These are phyloP conservation scores for Rhegmatorhina hoffmannsi DNA, from an alignment of 2,113 vertebrate genomes.

Conservation along the genomic window DNA sequence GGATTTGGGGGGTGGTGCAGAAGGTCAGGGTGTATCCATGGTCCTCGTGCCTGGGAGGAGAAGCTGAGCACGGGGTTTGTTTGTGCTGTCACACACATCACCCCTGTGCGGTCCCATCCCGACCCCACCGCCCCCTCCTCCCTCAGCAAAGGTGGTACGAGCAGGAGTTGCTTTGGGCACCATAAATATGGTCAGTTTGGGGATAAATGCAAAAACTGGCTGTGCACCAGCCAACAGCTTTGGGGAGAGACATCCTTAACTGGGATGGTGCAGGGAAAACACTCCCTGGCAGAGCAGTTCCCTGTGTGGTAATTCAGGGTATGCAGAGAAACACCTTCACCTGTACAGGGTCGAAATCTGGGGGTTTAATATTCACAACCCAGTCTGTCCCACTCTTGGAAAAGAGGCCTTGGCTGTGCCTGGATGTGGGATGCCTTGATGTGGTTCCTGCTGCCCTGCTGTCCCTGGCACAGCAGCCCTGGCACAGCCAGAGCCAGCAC, in stretches of 20 bases:
- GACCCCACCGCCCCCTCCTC: accelerated
- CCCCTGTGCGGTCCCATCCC: background rate
- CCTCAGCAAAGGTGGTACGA: accelerated
- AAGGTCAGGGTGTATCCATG: accelerated
- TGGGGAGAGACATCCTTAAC: background rate
- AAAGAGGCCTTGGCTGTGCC: background rate
- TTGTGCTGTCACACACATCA: accelerated
- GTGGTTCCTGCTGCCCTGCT: background rate
- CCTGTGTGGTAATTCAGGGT: background rate
- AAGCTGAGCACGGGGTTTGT: background rate
- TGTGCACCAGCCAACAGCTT: background rate
- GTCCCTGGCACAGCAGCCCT: accelerated
- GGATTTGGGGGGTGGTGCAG: background rate
- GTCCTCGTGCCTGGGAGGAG: accelerated
- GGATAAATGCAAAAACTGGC: background rate
- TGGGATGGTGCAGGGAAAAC: background rate
- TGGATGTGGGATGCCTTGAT: background rate
- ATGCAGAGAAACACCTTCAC: background rate
- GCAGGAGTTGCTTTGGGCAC: background rate
- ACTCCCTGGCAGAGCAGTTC: accelerated
- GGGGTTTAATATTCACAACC: background rate
- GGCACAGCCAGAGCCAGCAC: background rate
- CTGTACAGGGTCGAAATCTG: accelerated
- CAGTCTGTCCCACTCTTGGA: no score
- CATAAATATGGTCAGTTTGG: accelerated